Base-by-base conservation (phyloP, 2,888 invertebrate genomes). In the Zaprionus lineosus region DNA sequence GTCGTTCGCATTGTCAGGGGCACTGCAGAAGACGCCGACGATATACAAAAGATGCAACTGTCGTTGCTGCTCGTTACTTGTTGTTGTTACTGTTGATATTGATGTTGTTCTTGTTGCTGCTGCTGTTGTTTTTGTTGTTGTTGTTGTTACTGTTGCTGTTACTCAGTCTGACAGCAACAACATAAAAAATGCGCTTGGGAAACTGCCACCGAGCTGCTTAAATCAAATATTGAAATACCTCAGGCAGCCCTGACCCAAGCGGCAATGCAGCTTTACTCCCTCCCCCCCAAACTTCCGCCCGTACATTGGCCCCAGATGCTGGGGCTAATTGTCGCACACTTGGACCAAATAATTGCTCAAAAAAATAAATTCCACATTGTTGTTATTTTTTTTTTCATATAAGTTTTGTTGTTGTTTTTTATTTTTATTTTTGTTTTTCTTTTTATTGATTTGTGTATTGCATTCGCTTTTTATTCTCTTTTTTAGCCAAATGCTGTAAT, bases 41-140 rank as follows among this genome's bases (percentile, higher is more conserved):
- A 70, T 81, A 79, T 84, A 79, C 84, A 84, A 79, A 79, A 79
- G 78, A 79, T 84, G 78, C 84, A 84, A 77, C 79, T 84, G 79
- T 81, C 82, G 77, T 48, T 68, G 62, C 60, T 33, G 57, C 48
- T 69, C 47, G 74, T 69, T 69, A 55, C 60, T 64, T 71, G 62
- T 74, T 74, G 48, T 51, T 64, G 59, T 39, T 50, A 33, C 34
- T 59, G 50, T 41, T 36, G 44, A n/a, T n/a, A n/a, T n/a, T n/a
- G n/a, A n/a, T n/a, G n/a, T n/a, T n/a, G n/a, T n/a, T n/a, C n/a
- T 47, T 52, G 64, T 36, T 36, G 46, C 15, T 52, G 26, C 3
- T 48, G 41, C 15, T 52, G 36, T 26, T 48, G 39, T 21, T 61
- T 56, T n/a, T 52, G 47, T 43, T 47, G 58, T 11, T 50, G 48